Evolutionary conservation across 2,888 invertebrate genomes (phyloP).

Genomic region (Drosophila affinis): DNA sequence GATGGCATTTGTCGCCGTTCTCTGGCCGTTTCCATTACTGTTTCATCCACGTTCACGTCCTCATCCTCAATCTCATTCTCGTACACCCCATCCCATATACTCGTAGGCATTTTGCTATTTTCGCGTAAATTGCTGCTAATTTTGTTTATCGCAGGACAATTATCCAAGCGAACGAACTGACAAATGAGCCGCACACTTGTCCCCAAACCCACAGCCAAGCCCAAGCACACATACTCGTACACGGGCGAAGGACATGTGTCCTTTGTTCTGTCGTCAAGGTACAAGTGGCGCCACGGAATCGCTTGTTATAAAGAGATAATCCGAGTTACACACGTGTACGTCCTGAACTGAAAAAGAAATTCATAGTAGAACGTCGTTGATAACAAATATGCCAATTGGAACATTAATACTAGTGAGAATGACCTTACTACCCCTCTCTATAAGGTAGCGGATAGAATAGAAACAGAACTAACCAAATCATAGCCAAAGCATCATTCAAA

Average conservation of each 20-base stretch:
- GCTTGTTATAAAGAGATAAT: neutral
- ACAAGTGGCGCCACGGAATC: neutral
- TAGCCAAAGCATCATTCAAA: no score
- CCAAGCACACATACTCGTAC: conserved; percentile 3
- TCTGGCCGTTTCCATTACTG: conserved; percentile 34
- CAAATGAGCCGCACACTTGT: conserved; percentile 80
- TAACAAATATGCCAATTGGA: no score
- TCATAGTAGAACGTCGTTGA: neutral
- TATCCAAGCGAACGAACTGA: conserved; percentile 84
- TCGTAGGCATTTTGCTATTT: conserved; percentile 62
- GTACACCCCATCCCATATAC: conserved; percentile 21
- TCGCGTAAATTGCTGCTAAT: conserved; percentile 83
- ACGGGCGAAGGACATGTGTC: conserved; percentile 12
- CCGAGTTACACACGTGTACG: neutral
- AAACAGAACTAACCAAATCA: no score
- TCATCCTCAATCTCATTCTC: conserved; percentile 24
- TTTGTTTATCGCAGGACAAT: conserved; percentile 83
- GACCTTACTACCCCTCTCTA: no score
- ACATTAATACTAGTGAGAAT: no score
- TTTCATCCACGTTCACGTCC: conserved; percentile 14
- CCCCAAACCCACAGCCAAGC: conserved; percentile 11
- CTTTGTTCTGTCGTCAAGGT: conserved; percentile 25
- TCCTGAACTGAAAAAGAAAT: no score
- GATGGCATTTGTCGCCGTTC: conserved; percentile 68
- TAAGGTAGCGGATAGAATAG: no score